Conservation (phyloP, 2,797 vertebrate genomes). For the Nannoperca australis region DNA sequence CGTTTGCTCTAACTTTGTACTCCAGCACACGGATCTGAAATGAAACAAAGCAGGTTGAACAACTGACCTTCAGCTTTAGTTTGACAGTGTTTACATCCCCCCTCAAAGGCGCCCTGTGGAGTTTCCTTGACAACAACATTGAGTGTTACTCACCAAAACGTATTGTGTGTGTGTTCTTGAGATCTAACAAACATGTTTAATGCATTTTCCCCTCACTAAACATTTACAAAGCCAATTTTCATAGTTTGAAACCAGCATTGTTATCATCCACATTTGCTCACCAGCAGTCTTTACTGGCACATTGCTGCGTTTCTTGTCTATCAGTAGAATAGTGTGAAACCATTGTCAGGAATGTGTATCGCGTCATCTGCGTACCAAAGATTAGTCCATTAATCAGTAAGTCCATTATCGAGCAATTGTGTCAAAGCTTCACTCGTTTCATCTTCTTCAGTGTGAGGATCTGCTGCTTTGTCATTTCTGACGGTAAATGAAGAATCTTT, state of each 20-base stretch:
- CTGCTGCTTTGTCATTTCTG: no score
- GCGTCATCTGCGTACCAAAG: background rate
- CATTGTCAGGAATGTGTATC: background rate
- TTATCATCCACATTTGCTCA: background rate
- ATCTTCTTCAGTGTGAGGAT: no score
- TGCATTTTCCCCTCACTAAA: background rate
- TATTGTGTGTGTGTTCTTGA: background rate
- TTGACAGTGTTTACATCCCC: slow-evolving; percentile 15
- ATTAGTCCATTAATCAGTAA: no score
- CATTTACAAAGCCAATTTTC: background rate
- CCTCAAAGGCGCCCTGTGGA: background rate
- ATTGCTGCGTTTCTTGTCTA: background rate
- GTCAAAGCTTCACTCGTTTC: no score
- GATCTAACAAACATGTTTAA: background rate
- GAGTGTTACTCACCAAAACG: background rate
- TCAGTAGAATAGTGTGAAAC: background rate
- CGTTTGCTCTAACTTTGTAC: background rate
- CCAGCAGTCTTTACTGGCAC: background rate
- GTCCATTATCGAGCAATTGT: no score
- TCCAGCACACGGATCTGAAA: background rate
- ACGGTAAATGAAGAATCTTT: no score
- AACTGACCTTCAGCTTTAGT: background rate
- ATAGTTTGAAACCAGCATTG: background rate
- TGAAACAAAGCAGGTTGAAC: background rate
- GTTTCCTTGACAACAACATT: background rate